Evolutionary conservation across 2,888 invertebrate genomes (phyloP).

Genomic region (Petrolisthes cinctipes): DNA sequence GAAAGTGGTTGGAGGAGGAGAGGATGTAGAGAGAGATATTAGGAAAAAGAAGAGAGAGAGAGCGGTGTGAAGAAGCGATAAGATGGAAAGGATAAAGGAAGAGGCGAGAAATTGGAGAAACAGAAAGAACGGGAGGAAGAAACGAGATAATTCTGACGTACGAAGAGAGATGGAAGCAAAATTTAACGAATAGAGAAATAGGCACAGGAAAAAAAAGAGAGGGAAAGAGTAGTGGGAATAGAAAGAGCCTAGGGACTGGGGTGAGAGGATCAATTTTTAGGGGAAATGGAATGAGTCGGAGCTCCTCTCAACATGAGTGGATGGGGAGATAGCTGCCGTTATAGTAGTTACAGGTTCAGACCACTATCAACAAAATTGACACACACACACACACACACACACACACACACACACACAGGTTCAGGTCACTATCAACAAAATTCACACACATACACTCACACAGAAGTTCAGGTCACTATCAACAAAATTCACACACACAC

Average conservation of each 20-base stretch:
- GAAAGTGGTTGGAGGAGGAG: background rate
- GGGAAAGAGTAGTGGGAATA: background rate
- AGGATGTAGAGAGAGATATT: background rate
- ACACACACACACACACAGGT: constrained; percentile 15
- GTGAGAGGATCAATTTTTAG: background rate
- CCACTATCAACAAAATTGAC: background rate
- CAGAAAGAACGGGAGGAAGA: background rate
- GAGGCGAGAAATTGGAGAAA: background rate
- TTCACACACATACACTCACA: constrained; percentile 1
- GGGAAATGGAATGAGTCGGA: background rate
- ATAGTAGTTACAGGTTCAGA: background rate
- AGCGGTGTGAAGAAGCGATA: background rate
- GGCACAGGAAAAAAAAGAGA: background rate
- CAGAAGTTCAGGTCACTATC: background rate
- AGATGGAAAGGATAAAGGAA: no score
- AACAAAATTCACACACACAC: background rate
- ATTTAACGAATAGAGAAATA: background rate
- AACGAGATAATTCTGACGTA: background rate
- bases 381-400: background rate
- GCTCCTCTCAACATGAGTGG: background rate
- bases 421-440: background rate
- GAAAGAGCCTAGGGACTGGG: background rate
- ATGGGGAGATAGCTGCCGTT: background rate
- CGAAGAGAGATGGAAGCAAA: background rate
- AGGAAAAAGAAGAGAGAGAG: background rate